Evolutionary conservation across 2,113 vertebrate species (phyloP), one percentile per base, ranked within the genome.

Genomic region (Isichthys henryi): DNA sequence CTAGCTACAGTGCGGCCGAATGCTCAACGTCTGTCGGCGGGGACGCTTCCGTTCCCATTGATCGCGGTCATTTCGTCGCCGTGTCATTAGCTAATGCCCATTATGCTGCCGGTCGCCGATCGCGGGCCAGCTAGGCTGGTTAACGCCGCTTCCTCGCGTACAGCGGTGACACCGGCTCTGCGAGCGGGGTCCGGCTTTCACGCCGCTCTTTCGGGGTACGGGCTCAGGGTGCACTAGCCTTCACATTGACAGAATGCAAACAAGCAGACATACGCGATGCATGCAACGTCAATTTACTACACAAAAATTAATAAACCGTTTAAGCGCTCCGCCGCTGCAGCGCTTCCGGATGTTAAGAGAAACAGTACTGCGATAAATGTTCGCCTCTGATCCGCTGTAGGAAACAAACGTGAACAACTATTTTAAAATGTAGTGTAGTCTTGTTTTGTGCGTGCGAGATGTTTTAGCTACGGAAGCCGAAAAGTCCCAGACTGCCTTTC

Each of bases 391-490:
- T 84, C 39, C 9, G 9, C 52, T 89, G 13, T 45, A 27, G 15
- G 43, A 21, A 23, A 45, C 21, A 15, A 58, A 84, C 84, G 17
- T 58, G 50, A 53, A 43, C 31, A 43, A 43, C 31, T 31, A 83
- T 82, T 49, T 56, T 5, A 35, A 46, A 89, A 89, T 84, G 80
- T 89, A 84, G 88, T 89, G 88, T 46, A 58, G 52, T 56, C 49
- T 84, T 49, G 45, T 56, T 56, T 49, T 89, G 74, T 89, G 52
- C 13, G 80, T 50, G 52, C 49, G 49, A 48, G 70, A 39, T 88
- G 88, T 82, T 88, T 74, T 35, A 58, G 88, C 88, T 84, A 89
- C 88, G 88, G 88, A 84, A 52, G 88, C 88, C 88, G 88, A 58
- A 17, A 46, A 49, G 88, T 85, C 52, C 43, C 88, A 85, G 52